Conservation (phyloP, 1,140 invertebrate genomes). For the Oscheius sp. region DNA sequence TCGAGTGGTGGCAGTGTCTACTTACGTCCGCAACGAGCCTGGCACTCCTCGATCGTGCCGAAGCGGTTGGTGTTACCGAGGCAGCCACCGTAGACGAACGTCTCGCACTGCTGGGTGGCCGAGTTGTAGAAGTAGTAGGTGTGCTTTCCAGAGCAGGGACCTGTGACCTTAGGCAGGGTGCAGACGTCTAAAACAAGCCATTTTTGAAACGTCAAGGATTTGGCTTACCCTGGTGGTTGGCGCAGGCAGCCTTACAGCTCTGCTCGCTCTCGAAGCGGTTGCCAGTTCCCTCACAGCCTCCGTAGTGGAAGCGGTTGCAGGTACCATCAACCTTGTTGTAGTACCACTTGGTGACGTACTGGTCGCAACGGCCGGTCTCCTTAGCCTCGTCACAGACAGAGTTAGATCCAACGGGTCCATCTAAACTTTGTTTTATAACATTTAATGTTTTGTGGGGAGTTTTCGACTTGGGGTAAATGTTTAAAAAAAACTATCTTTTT, state of each 20-base stretch:
- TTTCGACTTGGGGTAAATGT: not conserved
- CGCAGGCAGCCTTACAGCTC: slow-evolving; percentile 76
- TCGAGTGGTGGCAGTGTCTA: not conserved
- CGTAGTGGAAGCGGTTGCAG: slow-evolving; percentile 91
- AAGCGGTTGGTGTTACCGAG: slow-evolving; percentile 79
- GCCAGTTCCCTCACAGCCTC: slow-evolving; percentile 68
- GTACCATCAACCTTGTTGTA: slow-evolving; percentile 74
- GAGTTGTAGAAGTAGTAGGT: slow-evolving; percentile 75
- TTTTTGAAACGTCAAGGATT: not conserved
- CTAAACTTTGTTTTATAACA: slow-evolving; percentile 22
- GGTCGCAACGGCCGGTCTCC: slow-evolving; percentile 74
- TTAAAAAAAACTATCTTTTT: not conserved
- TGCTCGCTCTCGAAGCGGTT: slow-evolving; percentile 71
- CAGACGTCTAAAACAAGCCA: slow-evolving; percentile 69
- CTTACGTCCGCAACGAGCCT: slow-evolving; percentile 33
- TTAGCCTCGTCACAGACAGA: slow-evolving; percentile 66
- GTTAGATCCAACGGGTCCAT: slow-evolving; percentile 28
- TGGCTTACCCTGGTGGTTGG: slow-evolving; percentile 57
- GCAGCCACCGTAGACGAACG: slow-evolving; percentile 70
- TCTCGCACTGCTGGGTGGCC: slow-evolving; percentile 68
- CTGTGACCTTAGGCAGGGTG: slow-evolving; percentile 74
- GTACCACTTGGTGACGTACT: slow-evolving; percentile 76
- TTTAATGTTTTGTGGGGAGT: not conserved
- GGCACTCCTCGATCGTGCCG: slow-evolving; percentile 49
- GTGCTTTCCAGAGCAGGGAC: slow-evolving; percentile 72